Conservation (phyloP, 2,113 vertebrate species). For the Anser cygnoides region DNA sequence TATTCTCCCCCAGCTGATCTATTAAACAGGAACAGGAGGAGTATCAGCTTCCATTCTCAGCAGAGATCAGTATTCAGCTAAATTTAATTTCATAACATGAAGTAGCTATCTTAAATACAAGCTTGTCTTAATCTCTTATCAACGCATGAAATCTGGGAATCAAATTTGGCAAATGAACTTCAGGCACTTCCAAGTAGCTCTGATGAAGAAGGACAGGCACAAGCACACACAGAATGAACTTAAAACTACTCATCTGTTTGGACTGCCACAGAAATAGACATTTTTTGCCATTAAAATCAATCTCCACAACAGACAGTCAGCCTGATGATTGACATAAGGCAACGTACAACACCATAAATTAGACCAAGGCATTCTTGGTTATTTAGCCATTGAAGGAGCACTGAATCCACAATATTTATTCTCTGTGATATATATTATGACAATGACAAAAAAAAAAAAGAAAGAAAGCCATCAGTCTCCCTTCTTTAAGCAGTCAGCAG, state of each 20-base stretch:
- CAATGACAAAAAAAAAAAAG: neutral
- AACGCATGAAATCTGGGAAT: neutral
- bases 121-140: neutral
- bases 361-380: neutral
- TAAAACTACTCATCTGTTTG: neutral
- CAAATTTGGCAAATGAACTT: neutral
- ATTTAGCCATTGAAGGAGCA: neutral
- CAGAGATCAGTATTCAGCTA: neutral
- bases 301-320: no score
- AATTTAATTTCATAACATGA: neutral
- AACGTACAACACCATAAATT: neutral
- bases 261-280: neutral
- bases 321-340: neutral
- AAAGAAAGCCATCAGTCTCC: neutral
- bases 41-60: neutral
- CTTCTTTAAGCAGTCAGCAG: neutral
- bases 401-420: neutral
- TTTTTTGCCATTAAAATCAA: neutral
- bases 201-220: neutral
- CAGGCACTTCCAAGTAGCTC: neutral
- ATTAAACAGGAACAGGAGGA: neutral
- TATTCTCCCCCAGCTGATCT: neutral
- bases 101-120: neutral
- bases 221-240: neutral
- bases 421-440: neutral